phyloP scores from a whole-genome alignment of 1,140 invertebrate genomes.

The Drosophila virilis region DNA sequence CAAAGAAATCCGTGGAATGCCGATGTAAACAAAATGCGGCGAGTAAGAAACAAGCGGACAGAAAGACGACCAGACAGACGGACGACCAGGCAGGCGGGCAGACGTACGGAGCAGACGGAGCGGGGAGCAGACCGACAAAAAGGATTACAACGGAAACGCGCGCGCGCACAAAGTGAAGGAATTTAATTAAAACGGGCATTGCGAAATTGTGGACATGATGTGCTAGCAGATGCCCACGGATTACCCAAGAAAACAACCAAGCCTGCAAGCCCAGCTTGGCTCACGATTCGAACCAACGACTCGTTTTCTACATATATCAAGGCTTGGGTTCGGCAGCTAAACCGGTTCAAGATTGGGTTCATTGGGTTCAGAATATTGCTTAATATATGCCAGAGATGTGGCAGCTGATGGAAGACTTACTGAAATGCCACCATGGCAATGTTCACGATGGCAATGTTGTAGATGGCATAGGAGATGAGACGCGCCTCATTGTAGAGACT shows the following conservation, averaged over 20 bases:
- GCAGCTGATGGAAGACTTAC: constrained; percentile 87
- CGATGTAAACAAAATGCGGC: constrained; percentile 58
- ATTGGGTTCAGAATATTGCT: too few relatives aligned
- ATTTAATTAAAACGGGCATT: constrained; percentile 73
- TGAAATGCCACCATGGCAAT: constrained; percentile 95
- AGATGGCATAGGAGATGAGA: constrained; percentile 96
- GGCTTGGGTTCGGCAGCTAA: too few relatives aligned
- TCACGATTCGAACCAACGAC: too few relatives aligned
- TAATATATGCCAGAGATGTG: background rate
- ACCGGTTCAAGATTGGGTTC: too few relatives aligned
- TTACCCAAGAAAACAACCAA: constrained; percentile 42
- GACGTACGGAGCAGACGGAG: background rate
- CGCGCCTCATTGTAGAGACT: constrained; percentile 96
- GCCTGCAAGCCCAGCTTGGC: too few relatives aligned
- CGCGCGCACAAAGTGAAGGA: constrained; percentile 67
- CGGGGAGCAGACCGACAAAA: constrained; percentile 43
- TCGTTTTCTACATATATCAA: too few relatives aligned
- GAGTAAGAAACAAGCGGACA: constrained; percentile 5
- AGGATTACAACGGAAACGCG: constrained; percentile 70
- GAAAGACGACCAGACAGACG: constrained; percentile 5
- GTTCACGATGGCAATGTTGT: constrained; percentile 96
- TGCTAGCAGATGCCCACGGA: constrained; percentile 40
- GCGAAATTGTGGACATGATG: constrained; percentile 30
- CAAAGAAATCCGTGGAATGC: constrained; percentile 57
- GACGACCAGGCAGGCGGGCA: background rate